Evolutionary conservation across 2,888 invertebrate genomes (phyloP).

Genomic region (Mythimna ferrago): DNA sequence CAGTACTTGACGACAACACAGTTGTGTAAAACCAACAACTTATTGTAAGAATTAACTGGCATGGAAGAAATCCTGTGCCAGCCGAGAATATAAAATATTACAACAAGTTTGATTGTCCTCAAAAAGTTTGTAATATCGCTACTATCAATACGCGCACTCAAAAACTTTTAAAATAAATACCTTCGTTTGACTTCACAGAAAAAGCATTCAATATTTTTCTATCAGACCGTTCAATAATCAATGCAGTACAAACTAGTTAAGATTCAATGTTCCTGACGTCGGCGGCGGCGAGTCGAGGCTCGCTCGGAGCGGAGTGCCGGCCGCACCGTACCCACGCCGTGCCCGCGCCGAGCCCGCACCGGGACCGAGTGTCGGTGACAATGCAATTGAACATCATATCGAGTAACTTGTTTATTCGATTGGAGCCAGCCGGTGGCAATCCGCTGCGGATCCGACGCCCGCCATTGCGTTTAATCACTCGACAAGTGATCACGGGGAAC

Average conservation of each 20-base stretch:
- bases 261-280: constrained; percentile 24
- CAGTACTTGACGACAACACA: background rate
- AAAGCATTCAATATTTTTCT: constrained; percentile 21
- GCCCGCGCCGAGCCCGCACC: background rate
- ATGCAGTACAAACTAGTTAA: constrained; percentile 46
- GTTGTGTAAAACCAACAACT: background rate
- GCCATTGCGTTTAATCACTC: constrained; percentile 7
- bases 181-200: constrained; percentile 22
- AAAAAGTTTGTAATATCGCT: background rate
- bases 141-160: background rate
- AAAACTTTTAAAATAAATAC: constrained; percentile 15
- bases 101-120: background rate
- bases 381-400: constrained; percentile 36
- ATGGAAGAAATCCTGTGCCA: no score
- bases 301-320: background rate
- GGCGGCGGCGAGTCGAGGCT: background rate
- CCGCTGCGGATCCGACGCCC: background rate
- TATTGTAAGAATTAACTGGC: background rate
- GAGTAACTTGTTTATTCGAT: constrained; percentile 21
- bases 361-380: constrained; percentile 28
- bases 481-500: background rate
- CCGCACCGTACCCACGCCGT: background rate
- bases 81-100: background rate
- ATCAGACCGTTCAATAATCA: constrained; percentile 23
- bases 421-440: background rate